Base-by-base conservation (phyloP, 1,140 invertebrate genomes). In the Brachionus koreanus region DNA sequence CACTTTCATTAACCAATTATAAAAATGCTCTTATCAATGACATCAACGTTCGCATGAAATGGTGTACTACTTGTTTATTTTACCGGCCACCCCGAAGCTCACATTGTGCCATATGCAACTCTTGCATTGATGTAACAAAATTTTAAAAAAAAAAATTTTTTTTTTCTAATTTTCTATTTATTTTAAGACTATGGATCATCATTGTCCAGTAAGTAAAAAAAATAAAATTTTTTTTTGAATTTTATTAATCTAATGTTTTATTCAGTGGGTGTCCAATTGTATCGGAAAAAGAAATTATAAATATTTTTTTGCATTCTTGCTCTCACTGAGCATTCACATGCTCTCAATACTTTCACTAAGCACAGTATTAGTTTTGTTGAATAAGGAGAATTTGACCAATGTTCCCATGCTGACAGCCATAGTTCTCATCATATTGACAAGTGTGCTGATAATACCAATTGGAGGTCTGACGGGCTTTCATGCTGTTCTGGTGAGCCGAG, bases 41-140 rank as follows among this genome's bases (percentile, higher is more conserved):
- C 19, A 82, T 72, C 5, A 65, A 74, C 37, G 43, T 69, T 61
- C 43, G 82, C 25, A 82, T 74, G 65, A 82, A 82, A 52, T 82
- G 82, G 82, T 82, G 82, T 25, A 86, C 86, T 25, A 99, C 97
- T 1, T 99, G 98, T 90, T 96, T 98, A 90, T 99, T 99, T 91
- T 99, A 99, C 89, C 25, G 97, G 85, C 96, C 97, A 86, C 97
- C 97, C 81, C 91, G 97, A 87, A 98, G 97, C 90, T 98, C 95
- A 72, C 97, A 99, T 90, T 99, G 97, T 89, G 97, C 95, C 86
- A 96, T 98, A 72, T 99, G 97, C 90, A 97, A 99, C 91, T 95
- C 95, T 86, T 98, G 97, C 89, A 97, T 98, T 88, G 96, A 98
- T 49, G 79, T 82, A 82, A 57, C 16, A 29, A 46, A 39, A 49